Evolutionary conservation across 2,113 vertebrate genomes (phyloP).

Genomic region (Tupaia chinensis): DNA sequence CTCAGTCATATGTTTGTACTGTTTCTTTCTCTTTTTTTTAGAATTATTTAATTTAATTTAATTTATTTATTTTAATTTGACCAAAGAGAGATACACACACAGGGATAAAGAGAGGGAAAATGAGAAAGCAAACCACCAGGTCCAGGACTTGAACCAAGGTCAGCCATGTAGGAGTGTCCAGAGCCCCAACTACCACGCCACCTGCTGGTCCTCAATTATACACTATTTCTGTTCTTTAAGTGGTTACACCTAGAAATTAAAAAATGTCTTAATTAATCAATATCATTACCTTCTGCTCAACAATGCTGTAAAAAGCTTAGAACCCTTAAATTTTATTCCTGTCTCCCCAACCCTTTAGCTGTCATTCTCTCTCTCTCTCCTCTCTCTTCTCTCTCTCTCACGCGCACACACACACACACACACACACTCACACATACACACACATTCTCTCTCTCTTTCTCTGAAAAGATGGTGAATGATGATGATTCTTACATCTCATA

Average conservation of each 20-base stretch:
- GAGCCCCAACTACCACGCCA: too few relatives aligned
- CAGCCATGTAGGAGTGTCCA: too few relatives aligned
- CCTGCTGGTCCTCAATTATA: neutral
- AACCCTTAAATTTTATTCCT: neutral
- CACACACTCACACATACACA: neutral
- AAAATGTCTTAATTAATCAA: neutral
- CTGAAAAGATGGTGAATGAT: neutral
- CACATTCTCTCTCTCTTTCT: too few relatives aligned
- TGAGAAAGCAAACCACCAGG: too few relatives aligned
- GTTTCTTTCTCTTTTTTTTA: too few relatives aligned
- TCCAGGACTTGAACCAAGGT: too few relatives aligned
- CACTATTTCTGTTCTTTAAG: neutral
- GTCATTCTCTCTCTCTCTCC: too few relatives aligned
- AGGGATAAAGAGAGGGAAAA: too few relatives aligned
- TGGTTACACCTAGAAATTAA: neutral
- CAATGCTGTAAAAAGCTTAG: neutral
- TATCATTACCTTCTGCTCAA: neutral
- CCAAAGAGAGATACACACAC: too few relatives aligned
- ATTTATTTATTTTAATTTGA: too few relatives aligned
- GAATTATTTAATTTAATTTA: too few relatives aligned
- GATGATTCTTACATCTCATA: neutral
- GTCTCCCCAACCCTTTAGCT: neutral
- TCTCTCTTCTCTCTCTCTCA: too few relatives aligned
- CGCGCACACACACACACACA: neutral
- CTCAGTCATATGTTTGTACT: neutral